Evolutionary conservation across 2,888 invertebrate genomes (phyloP).

Genomic region (Leuctra nigra): DNA sequence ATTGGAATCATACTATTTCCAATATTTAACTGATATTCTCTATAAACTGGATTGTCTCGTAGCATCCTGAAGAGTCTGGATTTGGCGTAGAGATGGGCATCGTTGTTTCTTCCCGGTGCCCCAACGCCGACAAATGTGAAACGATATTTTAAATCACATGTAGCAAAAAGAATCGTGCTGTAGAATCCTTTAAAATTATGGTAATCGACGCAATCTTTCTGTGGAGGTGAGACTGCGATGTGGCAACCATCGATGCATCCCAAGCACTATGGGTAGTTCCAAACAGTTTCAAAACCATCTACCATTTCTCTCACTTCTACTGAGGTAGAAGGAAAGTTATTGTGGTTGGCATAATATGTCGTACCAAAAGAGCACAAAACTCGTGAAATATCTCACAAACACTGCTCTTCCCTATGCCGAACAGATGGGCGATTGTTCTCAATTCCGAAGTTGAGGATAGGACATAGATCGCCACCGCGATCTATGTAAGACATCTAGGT

Average conservation of each 20-base stretch:
- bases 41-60: too few relatives aligned
- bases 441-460: slow-evolving; percentile 18
- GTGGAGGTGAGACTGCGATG: slow-evolving; percentile 9
- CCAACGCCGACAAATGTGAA: not conserved
- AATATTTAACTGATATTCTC: too few relatives aligned
- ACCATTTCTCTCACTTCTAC: not conserved
- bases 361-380: slow-evolving; percentile 18
- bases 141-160: not conserved
- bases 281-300: slow-evolving; percentile 10
- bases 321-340: slow-evolving; percentile 14
- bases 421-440: slow-evolving; percentile 17
- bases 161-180: not conserved
- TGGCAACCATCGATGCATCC: slow-evolving; percentile 20
- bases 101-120: not conserved
- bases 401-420: slow-evolving; percentile 18
- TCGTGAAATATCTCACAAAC: slow-evolving; percentile 14
- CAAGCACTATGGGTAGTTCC: slow-evolving; percentile 18
- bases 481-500: slow-evolving; percentile 6
- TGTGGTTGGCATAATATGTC: not conserved
- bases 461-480: slow-evolving; percentile 10
- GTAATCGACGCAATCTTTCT: not conserved
- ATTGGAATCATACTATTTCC: too few relatives aligned
- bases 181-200: not conserved
- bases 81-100: not conserved
- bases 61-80: not conserved